Conservation (phyloP, 2,888 invertebrate species). For the Sinohyriopsis cumingii region DNA sequence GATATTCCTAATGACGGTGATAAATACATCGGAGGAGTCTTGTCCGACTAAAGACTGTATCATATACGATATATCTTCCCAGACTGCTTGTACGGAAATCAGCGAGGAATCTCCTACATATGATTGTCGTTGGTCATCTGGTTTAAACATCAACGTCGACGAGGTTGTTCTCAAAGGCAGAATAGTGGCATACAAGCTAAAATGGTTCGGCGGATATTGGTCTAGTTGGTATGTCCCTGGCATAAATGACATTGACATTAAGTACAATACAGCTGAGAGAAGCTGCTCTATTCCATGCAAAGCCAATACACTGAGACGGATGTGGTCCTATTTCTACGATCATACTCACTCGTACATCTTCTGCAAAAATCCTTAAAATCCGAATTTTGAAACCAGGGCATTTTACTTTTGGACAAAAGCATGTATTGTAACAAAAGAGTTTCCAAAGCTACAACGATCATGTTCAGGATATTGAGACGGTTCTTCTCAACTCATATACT, state of each 20-base stretch:
- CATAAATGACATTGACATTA: slow-evolving; percentile 20
- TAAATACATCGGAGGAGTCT: too few species aligned
- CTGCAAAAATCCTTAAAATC: slow-evolving; percentile 5
- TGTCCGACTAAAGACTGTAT: too few species aligned
- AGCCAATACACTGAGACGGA: slow-evolving; percentile 14
- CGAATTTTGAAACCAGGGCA: too few species aligned
- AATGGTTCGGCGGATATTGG: slow-evolving; percentile 22
- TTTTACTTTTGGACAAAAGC: too few species aligned
- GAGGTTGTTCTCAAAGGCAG: slow-evolving; percentile 4
- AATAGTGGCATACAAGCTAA: slow-evolving; percentile 25
- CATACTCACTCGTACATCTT: slow-evolving; percentile 26
- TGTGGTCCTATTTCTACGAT: slow-evolving; percentile 24
- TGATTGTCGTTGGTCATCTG: slow-evolving; percentile 22
- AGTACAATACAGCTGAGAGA: slow-evolving; percentile 5
- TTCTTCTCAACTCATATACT: too few species aligned
- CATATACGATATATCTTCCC: too few species aligned
- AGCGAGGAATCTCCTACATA: too few species aligned
- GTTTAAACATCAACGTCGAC: slow-evolving; percentile 5
- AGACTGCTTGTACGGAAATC: too few species aligned
- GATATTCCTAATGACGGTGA: too few species aligned
- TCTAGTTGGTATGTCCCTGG: slow-evolving; percentile 24
- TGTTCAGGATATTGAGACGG: too few species aligned
- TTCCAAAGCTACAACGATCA: too few species aligned
- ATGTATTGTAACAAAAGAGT: too few species aligned
- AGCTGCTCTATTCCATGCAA: background rate